Conservation (phyloP, 2,797 vertebrate species). For the Simalia tracyae region DNA sequence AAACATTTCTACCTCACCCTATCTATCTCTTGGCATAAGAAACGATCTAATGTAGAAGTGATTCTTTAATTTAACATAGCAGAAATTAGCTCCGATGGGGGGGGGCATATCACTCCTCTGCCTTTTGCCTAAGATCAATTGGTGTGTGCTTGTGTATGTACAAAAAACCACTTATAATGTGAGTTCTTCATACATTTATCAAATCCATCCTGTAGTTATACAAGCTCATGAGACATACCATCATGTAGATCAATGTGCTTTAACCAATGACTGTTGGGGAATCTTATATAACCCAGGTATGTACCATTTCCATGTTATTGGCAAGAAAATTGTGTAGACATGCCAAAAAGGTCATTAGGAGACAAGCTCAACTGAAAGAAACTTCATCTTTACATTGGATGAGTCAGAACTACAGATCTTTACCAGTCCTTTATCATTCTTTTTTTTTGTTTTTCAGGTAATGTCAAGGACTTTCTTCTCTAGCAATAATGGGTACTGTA, state of each 20-base stretch:
- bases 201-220: not conserved
- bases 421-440: not conserved
- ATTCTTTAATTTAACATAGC: slow-evolving; percentile 45
- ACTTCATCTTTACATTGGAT: not conserved
- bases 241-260: not conserved
- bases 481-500: not conserved
- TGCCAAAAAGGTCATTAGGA: not conserved
- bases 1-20: slow-evolving; percentile 5
- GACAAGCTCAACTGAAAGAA: not conserved
- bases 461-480: not conserved
- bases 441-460: not conserved
- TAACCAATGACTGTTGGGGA: not conserved
- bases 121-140: not conserved
- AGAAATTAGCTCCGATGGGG: not conserved
- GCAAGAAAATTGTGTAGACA: not conserved
- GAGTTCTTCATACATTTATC: not conserved
- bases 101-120: not conserved
- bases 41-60: slow-evolving; percentile 19
- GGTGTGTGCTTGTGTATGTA: not conserved
- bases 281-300: not conserved
- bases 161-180: not conserved
- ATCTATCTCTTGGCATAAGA: not conserved
- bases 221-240: not conserved
- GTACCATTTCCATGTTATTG: not conserved
- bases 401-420: not conserved